phyloP scores from a whole-genome alignment of 1,140 invertebrate species.

The Aphelinus certus region DNA sequence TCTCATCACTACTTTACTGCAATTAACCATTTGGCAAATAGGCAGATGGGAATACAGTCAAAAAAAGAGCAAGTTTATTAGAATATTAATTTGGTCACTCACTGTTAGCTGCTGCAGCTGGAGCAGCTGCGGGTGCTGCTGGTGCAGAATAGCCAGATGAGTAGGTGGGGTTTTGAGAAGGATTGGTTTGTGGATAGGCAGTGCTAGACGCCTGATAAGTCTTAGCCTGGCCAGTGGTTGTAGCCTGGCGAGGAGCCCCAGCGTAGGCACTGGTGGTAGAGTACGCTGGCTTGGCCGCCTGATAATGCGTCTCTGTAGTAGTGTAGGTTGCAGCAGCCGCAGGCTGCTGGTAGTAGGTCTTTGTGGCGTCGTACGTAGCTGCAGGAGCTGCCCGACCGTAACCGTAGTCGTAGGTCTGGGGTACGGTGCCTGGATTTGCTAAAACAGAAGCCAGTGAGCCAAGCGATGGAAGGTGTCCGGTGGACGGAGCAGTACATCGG shows the following conservation, averaged over 20 bases:
- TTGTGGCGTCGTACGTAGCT: conserved; percentile 72
- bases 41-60: too few relatives aligned
- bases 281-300: conserved; percentile 70
- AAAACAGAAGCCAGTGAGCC: conserved; percentile 33
- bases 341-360: conserved; percentile 76
- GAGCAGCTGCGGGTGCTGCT: conserved; percentile 71
- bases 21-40: too few relatives aligned
- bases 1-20: too few relatives aligned
- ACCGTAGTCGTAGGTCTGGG: conserved; percentile 75
- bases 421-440: conserved; percentile 71
- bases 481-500: too few relatives aligned
- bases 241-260: conserved; percentile 70
- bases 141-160: conserved; percentile 66
- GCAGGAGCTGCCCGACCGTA: conserved; percentile 72
- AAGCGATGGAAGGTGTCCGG: too few relatives aligned
- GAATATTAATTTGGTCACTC: conserved; percentile 44
- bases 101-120: conserved; percentile 63
- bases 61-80: too few relatives aligned
- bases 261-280: conserved; percentile 73
- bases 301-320: conserved; percentile 74
- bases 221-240: conserved; percentile 68
- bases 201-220: conserved; percentile 64
- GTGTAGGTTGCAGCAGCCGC: conserved; percentile 76
- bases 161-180: conserved; percentile 62
- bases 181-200: conserved; percentile 63